Conservation (phyloP, 2,888 invertebrate species). For the Drosophila subquinaria region DNA sequence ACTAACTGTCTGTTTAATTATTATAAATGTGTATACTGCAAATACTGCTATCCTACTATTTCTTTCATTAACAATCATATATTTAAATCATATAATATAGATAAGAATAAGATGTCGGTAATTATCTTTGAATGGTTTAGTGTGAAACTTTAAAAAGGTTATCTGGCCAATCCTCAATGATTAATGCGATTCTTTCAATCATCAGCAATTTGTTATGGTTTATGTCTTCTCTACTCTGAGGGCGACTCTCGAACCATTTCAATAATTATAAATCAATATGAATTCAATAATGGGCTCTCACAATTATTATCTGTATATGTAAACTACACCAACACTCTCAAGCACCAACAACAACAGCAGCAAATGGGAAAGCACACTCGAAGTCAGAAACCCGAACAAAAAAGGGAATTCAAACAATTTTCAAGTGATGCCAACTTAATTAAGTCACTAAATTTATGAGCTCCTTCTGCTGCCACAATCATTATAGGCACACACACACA, state of each 20-base stretch:
- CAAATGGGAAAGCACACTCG: slow-evolving; percentile 31
- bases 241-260: slow-evolving; percentile 33
- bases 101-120: too few species aligned
- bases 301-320: slow-evolving; percentile 73
- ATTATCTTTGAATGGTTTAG: too few species aligned
- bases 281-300: slow-evolving; percentile 71
- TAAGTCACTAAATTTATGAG: slow-evolving; percentile 84
- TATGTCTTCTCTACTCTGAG: background rate
- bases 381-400: slow-evolving; percentile 26
- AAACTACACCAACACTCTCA: slow-evolving; percentile 41
- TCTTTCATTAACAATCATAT: too few species aligned
- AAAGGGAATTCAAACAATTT: slow-evolving; percentile 72
- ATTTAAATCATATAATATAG: too few species aligned
- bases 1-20: background rate
- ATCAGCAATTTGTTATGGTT: slow-evolving; percentile 16
- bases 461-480: slow-evolving; percentile 56
- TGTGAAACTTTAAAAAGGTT: background rate
- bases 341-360: slow-evolving; percentile 22
- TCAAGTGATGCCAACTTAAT: slow-evolving; percentile 82
- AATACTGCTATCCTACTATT: too few species aligned
- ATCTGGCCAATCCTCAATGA: background rate
- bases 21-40: too few species aligned
- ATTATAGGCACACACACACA: slow-evolving; percentile 44
- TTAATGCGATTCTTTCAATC: background rate
- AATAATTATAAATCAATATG: slow-evolving; percentile 75